Base-by-base conservation (phyloP, 2,888 invertebrate genomes). In the Resseliella maxima region DNA sequence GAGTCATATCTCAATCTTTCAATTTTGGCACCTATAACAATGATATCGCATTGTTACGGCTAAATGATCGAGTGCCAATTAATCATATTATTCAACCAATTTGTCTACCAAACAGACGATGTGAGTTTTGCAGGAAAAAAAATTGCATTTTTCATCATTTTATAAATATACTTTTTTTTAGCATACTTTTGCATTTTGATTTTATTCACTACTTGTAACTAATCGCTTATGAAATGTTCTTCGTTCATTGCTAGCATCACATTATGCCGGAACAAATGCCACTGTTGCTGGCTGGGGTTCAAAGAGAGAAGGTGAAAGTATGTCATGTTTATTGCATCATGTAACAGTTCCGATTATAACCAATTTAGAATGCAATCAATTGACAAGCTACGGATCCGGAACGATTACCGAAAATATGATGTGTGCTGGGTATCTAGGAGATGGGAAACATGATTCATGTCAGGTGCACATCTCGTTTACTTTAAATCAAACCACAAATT, bases 1-100 rank as follows among this genome's bases (percentile, higher is more conserved):
- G 96, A 86, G 95, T 95, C 83, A 93, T 95, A 86, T 93, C 94
- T 12, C 95, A 96, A 88, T 94, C 95, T 88, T 97, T 97, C 91
- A 96, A 95, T 88, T 94, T 96, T 89, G 92, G 94, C 86, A 96
- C 96, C 91, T 97, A 97, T 89, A 95, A 97, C 91, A 95, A 97
- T 90, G 97, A 97, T 90, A 96, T 97, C 88, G 96, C 97, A 0
- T 90, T 97, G 86, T 90, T 97, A 87, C 92, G 96, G 45, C 93
- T 97, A 0, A 96, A 96, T 90, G 96, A 96, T 89, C 93, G 94
- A 83, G 95, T 97, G 54, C 95, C 95, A 0, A 93, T 97, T 87
- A 94, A 95, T 1, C 94, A 95, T 87, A 93, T 94, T 86, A 95
- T 97, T 88, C 93, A 95, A 86, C 97, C 97, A 0, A 95, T 97